Conservation (phyloP, 2,888 invertebrate genomes). For the Diadegma fenestrale region DNA sequence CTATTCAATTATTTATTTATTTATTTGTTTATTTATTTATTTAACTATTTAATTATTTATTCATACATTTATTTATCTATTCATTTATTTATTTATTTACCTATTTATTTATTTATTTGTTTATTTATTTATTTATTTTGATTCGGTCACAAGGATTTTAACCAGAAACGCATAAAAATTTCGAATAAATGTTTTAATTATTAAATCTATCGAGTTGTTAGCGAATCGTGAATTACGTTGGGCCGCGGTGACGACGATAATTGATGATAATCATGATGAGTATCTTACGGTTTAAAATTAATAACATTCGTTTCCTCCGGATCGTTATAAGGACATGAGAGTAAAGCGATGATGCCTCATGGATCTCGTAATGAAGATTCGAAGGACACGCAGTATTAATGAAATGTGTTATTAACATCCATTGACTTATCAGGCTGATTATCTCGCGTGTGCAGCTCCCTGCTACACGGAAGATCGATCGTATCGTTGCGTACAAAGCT, state of each 20-base stretch:
- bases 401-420: slow-evolving; percentile 6
- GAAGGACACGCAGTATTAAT: slow-evolving; percentile 11
- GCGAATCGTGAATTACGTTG: background rate
- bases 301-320: background rate
- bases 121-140: too few relatives aligned
- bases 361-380: slow-evolving; percentile 12
- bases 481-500: background rate
- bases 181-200: background rate
- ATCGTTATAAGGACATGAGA: background rate
- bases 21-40: too few relatives aligned
- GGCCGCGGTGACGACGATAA: background rate
- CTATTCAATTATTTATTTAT: too few relatives aligned
- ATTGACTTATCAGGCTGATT: slow-evolving; percentile 18
- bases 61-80: too few relatives aligned
- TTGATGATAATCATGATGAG: slow-evolving; percentile 1
- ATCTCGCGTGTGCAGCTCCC: slow-evolving; percentile 3
- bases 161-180: background rate
- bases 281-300: background rate
- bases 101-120: too few relatives aligned
- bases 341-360: background rate
- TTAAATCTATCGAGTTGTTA: background rate
- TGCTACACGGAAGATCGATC: slow-evolving; percentile 21
- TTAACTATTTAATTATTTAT: too few relatives aligned
- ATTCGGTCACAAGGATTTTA: background rate
- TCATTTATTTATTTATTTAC: too few relatives aligned